Percentiles rank a stretch among this genome's conserved stretches.
Evolutionary conservation across 1,140 invertebrate genomes (phyloP).

Genomic region (honey bee (Apis mellifera)): DNA sequence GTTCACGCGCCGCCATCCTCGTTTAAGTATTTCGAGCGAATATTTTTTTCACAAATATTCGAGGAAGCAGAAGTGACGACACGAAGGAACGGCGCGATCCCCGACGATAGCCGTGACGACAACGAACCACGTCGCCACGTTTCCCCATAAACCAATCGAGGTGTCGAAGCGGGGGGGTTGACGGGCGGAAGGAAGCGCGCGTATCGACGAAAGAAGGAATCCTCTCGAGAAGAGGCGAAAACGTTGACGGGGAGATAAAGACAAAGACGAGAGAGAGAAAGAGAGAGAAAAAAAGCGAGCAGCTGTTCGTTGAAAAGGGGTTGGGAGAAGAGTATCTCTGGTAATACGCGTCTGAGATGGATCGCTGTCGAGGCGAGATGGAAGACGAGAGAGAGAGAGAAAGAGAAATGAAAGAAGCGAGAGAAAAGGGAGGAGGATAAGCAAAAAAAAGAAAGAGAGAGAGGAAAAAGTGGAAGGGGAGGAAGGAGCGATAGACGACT

Average conservation of each 20-base stretch:
- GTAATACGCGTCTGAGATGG: constrained; percentile 17
- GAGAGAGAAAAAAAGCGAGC: not conserved
- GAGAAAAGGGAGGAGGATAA: constrained; percentile 4
- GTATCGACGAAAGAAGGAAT: constrained; percentile 20
- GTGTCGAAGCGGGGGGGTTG: constrained; percentile 50
- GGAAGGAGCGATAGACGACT: constrained; percentile 26
- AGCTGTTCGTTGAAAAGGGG: constrained; percentile 16
- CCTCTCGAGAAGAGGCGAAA: constrained; percentile 9
- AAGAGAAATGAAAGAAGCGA: constrained; percentile 9
- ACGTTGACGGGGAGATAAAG: constrained; percentile 47
- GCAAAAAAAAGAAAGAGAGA: constrained; percentile 24
- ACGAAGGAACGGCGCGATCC: not conserved
- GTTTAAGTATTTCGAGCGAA: not conserved
- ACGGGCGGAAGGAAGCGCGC: constrained; percentile 20
- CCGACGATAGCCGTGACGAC: not conserved
- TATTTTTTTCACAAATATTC: constrained; percentile 19
- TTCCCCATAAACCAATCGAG: constrained; percentile 58
- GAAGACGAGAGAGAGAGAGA: not conserved
- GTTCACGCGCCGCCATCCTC: not conserved
- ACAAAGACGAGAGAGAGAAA: constrained; percentile 30
- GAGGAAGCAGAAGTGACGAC: not conserved
- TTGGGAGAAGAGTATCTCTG: constrained; percentile 10
- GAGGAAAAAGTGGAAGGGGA: constrained; percentile 1
- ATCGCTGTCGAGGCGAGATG: constrained; percentile 43
- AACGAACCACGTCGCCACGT: constrained; percentile 27